Base-by-base conservation (phyloP, 2,113 vertebrate genomes). In the Sus scrofa region DNA sequence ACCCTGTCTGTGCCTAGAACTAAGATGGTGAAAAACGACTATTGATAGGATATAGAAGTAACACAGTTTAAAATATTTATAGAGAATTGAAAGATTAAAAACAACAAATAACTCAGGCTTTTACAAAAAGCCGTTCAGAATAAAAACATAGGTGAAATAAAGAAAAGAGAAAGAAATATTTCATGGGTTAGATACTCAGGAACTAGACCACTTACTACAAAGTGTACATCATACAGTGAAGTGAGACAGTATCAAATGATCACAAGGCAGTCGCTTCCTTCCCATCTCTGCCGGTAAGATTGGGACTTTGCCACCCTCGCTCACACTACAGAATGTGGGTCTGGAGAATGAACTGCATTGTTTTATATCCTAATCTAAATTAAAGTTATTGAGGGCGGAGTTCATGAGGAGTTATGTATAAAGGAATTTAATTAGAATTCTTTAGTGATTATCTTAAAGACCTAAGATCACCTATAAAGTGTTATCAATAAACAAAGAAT, bases 1-100 rank as follows among this genome's bases (percentile, higher is more conserved):
- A 98, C 98, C 2, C 99, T 98, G 81, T 99, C 99, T 50, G 98
- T 98, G 79, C 99, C 99, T 98, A 99, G 99, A 98, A 99, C 99
- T 99, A 98, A 89, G 60, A 95, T 34, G 92, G 96, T 11, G 95
- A 86, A 95, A 97, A 94, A 97, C 13, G 92, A 97, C 1, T 97
- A 62, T 91, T 94, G 54, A 94, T 32, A 88, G 37, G 24, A 44
- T 62, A 96, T 52, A 93, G 62, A 81, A 70, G 92, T 63, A 92
- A 75, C 26, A 79, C 26, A 68, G n/a, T 27, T 86, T 93, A 39
- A 71, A 88, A 39, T 67, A 96, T 67, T 77, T 16, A 14, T 44
- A 90, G 8, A 96, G 34, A 92, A 75, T 20, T 71, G 5, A 89
- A 97, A 84, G 19, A 86, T 81, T 81, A 75, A 63, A 73, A 9